phyloP scores from a whole-genome alignment of 2,888 invertebrate species.

The Apeira syringaria region DNA sequence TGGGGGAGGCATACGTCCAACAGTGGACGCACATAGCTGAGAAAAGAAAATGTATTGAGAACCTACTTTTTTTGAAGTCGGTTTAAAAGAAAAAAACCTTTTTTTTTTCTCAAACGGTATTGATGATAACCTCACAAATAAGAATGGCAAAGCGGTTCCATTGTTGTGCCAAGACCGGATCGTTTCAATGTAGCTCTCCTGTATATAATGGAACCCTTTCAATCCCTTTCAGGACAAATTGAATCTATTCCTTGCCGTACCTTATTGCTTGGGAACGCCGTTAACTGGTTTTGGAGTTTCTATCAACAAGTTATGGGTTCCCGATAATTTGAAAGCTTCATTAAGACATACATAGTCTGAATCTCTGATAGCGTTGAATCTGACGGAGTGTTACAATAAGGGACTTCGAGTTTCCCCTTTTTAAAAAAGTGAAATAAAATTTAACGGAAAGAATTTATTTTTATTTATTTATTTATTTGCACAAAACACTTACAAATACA shows the following conservation, averaged over 20 bases:
- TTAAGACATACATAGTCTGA: conserved; percentile 1
- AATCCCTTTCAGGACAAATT: conserved; percentile 24
- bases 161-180: conserved; percentile 20
- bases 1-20: no score
- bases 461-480: no score
- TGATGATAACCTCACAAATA: conserved; percentile 10
- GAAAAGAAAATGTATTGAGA: no score
- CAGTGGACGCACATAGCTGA: no score
- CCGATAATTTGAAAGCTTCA: conserved; percentile 3
- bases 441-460: no score
- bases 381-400: no score
- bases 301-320: conserved; percentile 21
- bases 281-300: conserved; percentile 19
- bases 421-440: no score
- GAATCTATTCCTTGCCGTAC: conserved; percentile 28
- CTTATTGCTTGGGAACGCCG: conserved; percentile 21
- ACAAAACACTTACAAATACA: no score
- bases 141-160: conserved; percentile 21
- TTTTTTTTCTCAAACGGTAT: conserved; percentile 7
- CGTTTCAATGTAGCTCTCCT: conserved; percentile 24
- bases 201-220: conserved; percentile 28
- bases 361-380: no score
- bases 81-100: neutral
- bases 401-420: no score
- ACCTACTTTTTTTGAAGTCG: no score